Conservation (phyloP, 2,888 invertebrate species). For the Tiliacea aurago region DNA sequence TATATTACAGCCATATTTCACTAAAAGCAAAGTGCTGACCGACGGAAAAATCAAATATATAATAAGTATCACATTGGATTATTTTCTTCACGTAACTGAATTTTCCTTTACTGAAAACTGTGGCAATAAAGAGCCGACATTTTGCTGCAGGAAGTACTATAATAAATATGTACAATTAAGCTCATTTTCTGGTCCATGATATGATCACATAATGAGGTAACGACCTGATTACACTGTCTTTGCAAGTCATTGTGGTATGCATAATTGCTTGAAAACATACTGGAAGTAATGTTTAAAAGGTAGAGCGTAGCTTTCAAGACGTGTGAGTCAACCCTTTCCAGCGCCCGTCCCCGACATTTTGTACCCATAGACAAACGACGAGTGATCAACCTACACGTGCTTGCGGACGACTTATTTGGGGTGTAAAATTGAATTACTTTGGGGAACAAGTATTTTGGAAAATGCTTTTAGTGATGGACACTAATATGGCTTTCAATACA, state of each 20-base stretch:
- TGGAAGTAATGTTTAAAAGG: constrained; percentile 84
- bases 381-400: constrained; percentile 75
- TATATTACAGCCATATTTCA: constrained; percentile 72
- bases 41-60: constrained; percentile 57
- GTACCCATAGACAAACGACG: constrained; percentile 68
- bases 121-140: constrained; percentile 1
- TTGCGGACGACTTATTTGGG: constrained; percentile 78
- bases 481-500: constrained; percentile 58
- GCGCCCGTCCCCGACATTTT: constrained; percentile 60
- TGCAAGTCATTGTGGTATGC: constrained; percentile 72
- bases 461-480: constrained; percentile 75
- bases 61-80: constrained; percentile 63
- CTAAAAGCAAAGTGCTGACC: constrained; percentile 72
- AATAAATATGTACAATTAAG: constrained; percentile 24
- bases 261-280: constrained; percentile 80
- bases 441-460: constrained; percentile 78
- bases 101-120: constrained; percentile 35
- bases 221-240: constrained; percentile 58
- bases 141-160: constrained; percentile 6
- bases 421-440: constrained; percentile 83
- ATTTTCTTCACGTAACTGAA: constrained; percentile 45
- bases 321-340: constrained; percentile 74
- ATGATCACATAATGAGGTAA: constrained; percentile 48
- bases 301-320: constrained; percentile 72
- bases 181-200: constrained; percentile 31